Conservation (phyloP, 2,888 invertebrate species). For the Artemia sinica region DNA sequence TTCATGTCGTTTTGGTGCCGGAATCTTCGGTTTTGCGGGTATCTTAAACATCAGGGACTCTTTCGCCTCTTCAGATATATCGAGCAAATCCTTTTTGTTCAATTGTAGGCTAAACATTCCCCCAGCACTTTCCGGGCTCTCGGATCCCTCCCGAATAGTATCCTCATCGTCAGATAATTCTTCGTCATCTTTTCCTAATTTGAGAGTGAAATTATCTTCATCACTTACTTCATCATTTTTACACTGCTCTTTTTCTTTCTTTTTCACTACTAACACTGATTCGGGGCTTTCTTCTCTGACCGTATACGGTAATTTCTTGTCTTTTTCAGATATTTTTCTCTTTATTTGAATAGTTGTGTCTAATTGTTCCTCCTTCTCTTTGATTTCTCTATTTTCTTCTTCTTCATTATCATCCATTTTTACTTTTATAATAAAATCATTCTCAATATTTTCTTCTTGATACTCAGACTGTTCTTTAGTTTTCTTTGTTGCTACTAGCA, state of each 20-base stretch:
- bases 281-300: slow-evolving; percentile 32
- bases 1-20: slow-evolving; percentile 20
- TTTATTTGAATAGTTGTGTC: slow-evolving; percentile 40
- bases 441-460: slow-evolving; percentile 29
- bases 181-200: slow-evolving; percentile 17
- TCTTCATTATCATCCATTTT: slow-evolving; percentile 21
- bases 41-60: slow-evolving; percentile 21
- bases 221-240: slow-evolving; percentile 25
- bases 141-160: slow-evolving; percentile 19
- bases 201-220: slow-evolving; percentile 21
- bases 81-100: slow-evolving; percentile 20
- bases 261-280: slow-evolving; percentile 29
- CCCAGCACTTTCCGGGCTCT: slow-evolving; percentile 24
- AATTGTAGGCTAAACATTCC: slow-evolving; percentile 24
- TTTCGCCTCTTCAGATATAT: slow-evolving; percentile 25
- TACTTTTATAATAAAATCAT: slow-evolving; percentile 27
- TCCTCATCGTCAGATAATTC: slow-evolving; percentile 22
- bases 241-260: slow-evolving; percentile 28
- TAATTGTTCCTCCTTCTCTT: not conserved
- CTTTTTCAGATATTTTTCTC: slow-evolving; percentile 31
- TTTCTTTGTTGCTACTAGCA: slow-evolving; percentile 30
- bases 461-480: slow-evolving; percentile 26
- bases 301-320: slow-evolving; percentile 25
- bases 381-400: slow-evolving; percentile 22
- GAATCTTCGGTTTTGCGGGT: slow-evolving; percentile 19